A percentile compares a stretch with the other conserved stretches of the same genome.
Conservation (phyloP, 2,797 vertebrate species). For the Eurystomus glaucurus region DNA sequence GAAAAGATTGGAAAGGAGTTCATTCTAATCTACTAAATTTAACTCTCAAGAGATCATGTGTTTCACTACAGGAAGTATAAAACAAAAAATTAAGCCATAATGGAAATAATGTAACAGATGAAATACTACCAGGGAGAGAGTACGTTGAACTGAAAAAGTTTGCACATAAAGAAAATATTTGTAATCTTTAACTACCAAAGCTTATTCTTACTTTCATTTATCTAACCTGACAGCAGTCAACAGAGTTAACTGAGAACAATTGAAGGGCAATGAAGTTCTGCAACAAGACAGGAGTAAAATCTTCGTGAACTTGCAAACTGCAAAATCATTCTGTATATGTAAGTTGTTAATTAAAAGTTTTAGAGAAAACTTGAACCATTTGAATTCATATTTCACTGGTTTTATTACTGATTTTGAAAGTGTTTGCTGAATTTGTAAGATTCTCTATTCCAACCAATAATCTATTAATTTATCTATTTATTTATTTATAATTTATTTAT, state of each 20-base stretch:
- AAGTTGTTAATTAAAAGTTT: background rate
- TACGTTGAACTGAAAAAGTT: background rate
- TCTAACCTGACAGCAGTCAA: too few relatives aligned
- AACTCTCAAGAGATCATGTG: slow-evolving; percentile 47
- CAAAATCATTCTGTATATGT: background rate
- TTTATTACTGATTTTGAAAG: slow-evolving; percentile 49
- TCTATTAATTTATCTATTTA: background rate
- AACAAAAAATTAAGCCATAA: slow-evolving; percentile 62
- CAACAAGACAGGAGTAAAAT: background rate
- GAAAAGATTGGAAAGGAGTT: slow-evolving; percentile 76
- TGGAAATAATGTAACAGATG: slow-evolving; percentile 26
- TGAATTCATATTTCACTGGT: background rate
- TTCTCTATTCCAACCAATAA: background rate
- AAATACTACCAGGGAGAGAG: background rate
- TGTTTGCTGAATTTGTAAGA: background rate
- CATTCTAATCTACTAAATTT: slow-evolving; percentile 77
- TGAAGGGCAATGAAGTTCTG: slow-evolving; percentile 12
- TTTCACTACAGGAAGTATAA: slow-evolving; percentile 69
- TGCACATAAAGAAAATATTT: background rate
- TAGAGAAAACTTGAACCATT: slow-evolving; percentile 20
- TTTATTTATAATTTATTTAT: background rate
- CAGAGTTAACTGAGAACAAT: background rate
- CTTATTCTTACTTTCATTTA: background rate
- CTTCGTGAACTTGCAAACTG: background rate
- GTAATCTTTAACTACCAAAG: background rate